Evolutionary conservation across 2,113 vertebrate genomes (phyloP).

Genomic region (Camarhynchus parvulus): DNA sequence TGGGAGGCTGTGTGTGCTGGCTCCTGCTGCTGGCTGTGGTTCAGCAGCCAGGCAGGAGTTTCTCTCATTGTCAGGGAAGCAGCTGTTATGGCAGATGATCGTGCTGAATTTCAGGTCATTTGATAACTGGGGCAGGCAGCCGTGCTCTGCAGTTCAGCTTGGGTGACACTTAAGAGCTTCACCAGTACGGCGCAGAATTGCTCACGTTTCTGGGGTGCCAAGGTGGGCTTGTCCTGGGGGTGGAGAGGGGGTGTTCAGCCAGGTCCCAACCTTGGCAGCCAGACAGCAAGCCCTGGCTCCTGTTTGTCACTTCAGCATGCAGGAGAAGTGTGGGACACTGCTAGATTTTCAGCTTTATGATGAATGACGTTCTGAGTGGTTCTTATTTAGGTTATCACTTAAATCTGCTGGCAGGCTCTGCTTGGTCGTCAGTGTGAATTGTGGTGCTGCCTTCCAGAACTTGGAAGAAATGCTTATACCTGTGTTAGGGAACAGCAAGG

Average conservation of each 20-base stretch:
- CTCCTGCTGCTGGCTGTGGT: neutral
- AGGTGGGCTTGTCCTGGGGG: neutral
- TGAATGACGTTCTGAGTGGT: neutral
- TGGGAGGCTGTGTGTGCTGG: neutral
- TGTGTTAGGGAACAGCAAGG: neutral
- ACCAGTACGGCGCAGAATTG: neutral
- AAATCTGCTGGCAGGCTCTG: neutral
- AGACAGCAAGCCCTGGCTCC: neutral
- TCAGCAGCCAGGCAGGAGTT: slow-evolving; percentile 31
- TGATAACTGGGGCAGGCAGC: slow-evolving; percentile 59
- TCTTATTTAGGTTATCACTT: neutral
- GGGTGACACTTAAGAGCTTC: slow-evolving; percentile 1
- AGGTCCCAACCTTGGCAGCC: neutral
- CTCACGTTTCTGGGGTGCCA: neutral
- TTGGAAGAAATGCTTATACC: neutral
- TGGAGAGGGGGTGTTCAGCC: neutral
- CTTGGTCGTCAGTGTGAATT: neutral
- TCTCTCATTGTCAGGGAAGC: neutral
- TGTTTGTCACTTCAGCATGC: neutral
- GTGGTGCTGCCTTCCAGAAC: neutral
- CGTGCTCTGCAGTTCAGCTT: slow-evolving; percentile 13
- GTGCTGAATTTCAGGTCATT: slow-evolving; percentile 65
- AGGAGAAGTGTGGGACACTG: neutral
- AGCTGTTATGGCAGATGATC: slow-evolving; percentile 47
- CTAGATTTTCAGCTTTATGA: neutral